Evolutionary conservation across 2,888 invertebrate genomes (phyloP), one percentile per base, ranked within the genome.

Genomic region (Oligia fasciuncula): DNA sequence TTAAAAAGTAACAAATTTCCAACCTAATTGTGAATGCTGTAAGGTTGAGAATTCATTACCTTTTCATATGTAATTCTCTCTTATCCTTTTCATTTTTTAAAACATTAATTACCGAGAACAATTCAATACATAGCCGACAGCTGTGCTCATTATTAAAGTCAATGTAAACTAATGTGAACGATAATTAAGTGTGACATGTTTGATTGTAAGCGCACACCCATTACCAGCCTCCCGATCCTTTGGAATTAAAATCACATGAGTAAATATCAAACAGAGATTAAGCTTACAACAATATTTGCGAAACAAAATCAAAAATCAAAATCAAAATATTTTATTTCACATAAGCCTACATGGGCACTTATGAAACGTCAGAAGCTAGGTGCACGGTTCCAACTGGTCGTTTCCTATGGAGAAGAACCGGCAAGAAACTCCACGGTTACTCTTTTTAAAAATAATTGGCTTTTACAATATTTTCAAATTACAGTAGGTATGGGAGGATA

Each of bases 151-250:
- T 68, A 29, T 29, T 35, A 76, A 68, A 67, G 0, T 49, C 43
- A 63, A 77, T 66, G 5, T 79, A 40, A 69, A 78, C 49, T 78
- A 76, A 78, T 85, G 65, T 62, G 13, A 57, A 63, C n/a, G 40
- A 13, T 72, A 74, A 79, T 78, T 69, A 74, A 35, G 35, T 60
- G 60, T 85, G 69, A 75, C 73, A 62, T 35, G 43, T 60, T 74
- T 75, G 76, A 85, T 78, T 75, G 40, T 40, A 40, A 68, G 46
- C n/a, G 63, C 49, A 2, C 57, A 57, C 77, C 43, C 63, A 54
- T 35, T 74, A 69, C 67, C 77, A 71, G 71, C 78, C 71, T 71
- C 57, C 49, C 14, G 54, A 57, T 72, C 60, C 14, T 66, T 76
- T 60, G 17, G 23, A 65, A 57, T 66, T 66, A 49, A 29, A 57